Conservation (phyloP, 2,113 vertebrate species). For the Pterocles gutturalis region DNA sequence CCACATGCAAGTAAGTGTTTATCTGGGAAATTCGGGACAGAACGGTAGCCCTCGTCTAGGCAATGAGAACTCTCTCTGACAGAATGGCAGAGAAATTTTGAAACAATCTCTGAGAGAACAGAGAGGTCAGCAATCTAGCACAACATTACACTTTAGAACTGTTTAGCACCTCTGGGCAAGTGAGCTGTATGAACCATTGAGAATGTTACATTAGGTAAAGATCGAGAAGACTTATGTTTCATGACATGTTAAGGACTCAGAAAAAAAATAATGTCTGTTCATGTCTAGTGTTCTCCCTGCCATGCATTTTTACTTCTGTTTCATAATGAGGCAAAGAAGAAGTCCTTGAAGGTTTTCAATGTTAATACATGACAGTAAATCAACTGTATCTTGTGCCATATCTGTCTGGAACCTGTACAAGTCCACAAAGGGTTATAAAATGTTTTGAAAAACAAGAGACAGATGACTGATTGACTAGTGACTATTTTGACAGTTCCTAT, state of each 20-base stretch:
- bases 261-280: background rate
- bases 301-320: background rate
- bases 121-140: background rate
- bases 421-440: background rate
- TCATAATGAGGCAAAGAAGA: background rate
- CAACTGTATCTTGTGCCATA: background rate
- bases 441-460: background rate
- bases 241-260: background rate
- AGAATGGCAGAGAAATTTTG: background rate
- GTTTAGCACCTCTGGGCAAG: background rate
- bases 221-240: background rate
- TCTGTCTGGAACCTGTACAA: background rate
- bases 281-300: background rate
- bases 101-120: background rate
- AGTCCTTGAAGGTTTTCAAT: background rate
- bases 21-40: background rate
- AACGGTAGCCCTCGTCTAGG: background rate
- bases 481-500: slow-evolving; percentile 20
- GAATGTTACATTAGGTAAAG: background rate
- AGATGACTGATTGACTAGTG: slow-evolving; percentile 10
- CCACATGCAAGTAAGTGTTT: background rate
- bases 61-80: background rate
- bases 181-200: background rate
- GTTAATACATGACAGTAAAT: background rate
- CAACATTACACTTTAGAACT: background rate